Evolutionary conservation across 1,140 invertebrate genomes (phyloP), one percentile per base, ranked within the genome.

Genomic region (Apis laboriosa): DNA sequence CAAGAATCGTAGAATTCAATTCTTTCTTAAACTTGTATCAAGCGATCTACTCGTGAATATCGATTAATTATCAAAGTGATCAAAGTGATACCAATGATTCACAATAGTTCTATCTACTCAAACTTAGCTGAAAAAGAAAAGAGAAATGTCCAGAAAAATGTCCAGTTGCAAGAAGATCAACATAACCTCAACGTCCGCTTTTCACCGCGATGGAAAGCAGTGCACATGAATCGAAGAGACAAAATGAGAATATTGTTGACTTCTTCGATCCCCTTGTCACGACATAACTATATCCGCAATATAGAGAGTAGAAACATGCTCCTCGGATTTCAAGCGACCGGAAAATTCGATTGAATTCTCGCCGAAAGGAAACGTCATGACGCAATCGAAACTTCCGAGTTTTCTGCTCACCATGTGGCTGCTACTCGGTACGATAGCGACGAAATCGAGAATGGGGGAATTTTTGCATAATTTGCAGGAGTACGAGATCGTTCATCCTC

Each of bases 401-500:
- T 75, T 84, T 21, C 79, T 84, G 0, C n/a, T 84, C n/a, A 43
- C 72, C 49, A 76, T 55, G 34, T 84, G 83, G 78, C 34, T 84
- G 24, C 56, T 77, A 19, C 63, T 77, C 9, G 75, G 73, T 24
- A 83, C 80, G 21, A 61, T 86, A 15, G 82, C 77, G 17, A 76
- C 60, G 0, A 75, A 80, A 64, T 81, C 71, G 11, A 21, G 63
- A 9, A 55, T 77, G 21, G 61, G 43, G 56, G 81, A 88, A 3
- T 63, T 77, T 5, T 56, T 75, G n/a, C 34, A 70, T 5, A 73
- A 64, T 0, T 49, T 78, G n/a, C 51, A 70, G 7, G 72, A 80
- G 9, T 72, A 84, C 70, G 88, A 87, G 72, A 89, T 89, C 71
- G 86, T 90, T 53, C 70, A 89, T 34, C 89, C 89, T 0, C 55